Percentiles rank a stretch among this genome's conserved stretches.
phyloP scores from a whole-genome alignment of 2,113 vertebrate genomes.

The Isichthys henryi region DNA sequence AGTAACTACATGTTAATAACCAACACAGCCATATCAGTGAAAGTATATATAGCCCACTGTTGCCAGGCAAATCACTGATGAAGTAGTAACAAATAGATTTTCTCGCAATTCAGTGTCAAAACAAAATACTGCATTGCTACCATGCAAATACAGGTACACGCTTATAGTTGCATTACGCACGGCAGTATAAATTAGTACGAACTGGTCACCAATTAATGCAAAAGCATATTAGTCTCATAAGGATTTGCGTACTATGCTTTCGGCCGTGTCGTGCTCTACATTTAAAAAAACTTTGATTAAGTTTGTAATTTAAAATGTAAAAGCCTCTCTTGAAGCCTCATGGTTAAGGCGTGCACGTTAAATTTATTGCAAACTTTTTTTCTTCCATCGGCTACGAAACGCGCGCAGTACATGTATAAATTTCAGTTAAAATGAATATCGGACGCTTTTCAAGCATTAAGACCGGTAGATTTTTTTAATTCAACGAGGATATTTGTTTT shows the following conservation, averaged over 20 bases:
- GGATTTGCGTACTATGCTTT: neutral
- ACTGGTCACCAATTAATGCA: neutral
- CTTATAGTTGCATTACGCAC: neutral
- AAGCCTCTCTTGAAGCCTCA: neutral
- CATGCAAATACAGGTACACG: neutral
- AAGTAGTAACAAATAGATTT: constrained; percentile 33
- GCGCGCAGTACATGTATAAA: neutral
- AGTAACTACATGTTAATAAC: constrained; percentile 43
- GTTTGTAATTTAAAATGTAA: neutral
- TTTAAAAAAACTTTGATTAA: neutral
- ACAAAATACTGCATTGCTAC: neutral
- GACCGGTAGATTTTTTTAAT: neutral
- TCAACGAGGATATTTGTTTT: neutral
- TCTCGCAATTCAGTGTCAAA: constrained; percentile 1
- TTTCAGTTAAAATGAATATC: neutral
- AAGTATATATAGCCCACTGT: constrained; percentile 58
- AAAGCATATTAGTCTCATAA: neutral
- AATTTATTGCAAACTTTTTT: neutral
- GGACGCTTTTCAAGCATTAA: neutral
- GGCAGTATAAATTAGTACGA: neutral
- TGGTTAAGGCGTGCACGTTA: neutral
- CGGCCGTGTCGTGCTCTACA: neutral
- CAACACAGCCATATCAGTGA: constrained; percentile 33
- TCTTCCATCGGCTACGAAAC: neutral
- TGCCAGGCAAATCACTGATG: constrained; percentile 55